phyloP scores from a whole-genome alignment of 1,140 invertebrate species.

The Bombus confusus region DNA sequence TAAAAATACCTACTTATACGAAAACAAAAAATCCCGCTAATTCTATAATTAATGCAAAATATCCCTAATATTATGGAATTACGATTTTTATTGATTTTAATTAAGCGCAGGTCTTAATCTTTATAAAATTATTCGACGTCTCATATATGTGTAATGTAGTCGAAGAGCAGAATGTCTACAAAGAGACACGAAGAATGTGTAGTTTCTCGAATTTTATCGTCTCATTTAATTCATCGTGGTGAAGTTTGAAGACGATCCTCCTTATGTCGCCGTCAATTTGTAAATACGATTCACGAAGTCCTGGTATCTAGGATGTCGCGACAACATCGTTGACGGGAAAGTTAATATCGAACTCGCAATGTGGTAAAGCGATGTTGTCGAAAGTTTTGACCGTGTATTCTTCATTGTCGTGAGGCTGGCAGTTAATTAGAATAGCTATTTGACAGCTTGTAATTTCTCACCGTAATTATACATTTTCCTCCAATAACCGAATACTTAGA shows the following conservation, averaged over 20 bases:
- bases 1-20: too few species aligned
- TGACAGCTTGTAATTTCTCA: background rate
- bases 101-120: background rate
- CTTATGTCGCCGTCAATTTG: background rate
- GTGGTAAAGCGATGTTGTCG: background rate
- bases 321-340: background rate
- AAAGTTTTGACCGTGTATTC: slow-evolving; percentile 9
- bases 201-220: background rate
- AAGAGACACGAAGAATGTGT: background rate
- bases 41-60: background rate
- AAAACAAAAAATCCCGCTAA: too few species aligned
- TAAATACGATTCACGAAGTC: slow-evolving; percentile 3
- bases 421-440: slow-evolving; percentile 2
- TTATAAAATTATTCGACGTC: background rate
- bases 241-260: background rate
- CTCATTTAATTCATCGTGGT: slow-evolving; percentile 12
- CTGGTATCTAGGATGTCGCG: background rate
- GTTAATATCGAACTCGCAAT: slow-evolving; percentile 2
- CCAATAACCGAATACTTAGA: background rate
- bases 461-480: background rate
- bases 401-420: background rate
- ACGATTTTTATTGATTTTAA: background rate
- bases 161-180: background rate
- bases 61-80: too few species aligned
- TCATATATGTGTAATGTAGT: background rate